Evolutionary conservation across 2,888 invertebrate species (phyloP), one percentile per base, ranked within the genome.

Genomic region (Pteria penguin): DNA sequence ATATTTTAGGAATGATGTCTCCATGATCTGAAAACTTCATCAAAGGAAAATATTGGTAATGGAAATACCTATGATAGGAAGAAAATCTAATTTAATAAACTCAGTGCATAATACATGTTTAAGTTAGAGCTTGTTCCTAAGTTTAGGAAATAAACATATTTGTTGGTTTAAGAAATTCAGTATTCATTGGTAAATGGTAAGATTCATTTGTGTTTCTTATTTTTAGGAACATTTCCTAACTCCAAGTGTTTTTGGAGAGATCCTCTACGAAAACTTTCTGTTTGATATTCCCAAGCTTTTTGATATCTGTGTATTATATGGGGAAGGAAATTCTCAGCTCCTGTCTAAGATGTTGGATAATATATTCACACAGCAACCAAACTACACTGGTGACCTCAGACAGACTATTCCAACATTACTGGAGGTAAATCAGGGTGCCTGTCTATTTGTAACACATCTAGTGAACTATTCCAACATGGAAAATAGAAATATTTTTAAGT

Each of bases 281-380:
- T 95, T 96, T 86, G 96, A 97, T n/a, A 94, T 97, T 80, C 96
- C 97, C 0, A 95, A 96, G 88, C 92, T 97, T 68, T 94, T 96
- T 93, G 97, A 97, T 90, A 90, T 97, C 14, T 95, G 96, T 87
- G 93, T 95, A 55, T 93, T 96, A 8, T 96, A 96, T 84, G 96
- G 96, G 0, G 93, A 94, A 29, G 94, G 94, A 65, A 96, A 96
- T 88, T 87, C 92, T 0, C 87, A 91, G 66, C 93, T 95, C 57
- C 93, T 97, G 18, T 90, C 93, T 0, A 94, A 94, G 84, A 94
- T 97, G 82, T 89, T 97, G 36, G 93, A 93, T 0, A 94, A 94
- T 32, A 93, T 96, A 52, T 95, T 96, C 83, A 92, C 93, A 2
- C 86, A 94, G 76, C 95, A 96, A 87, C 95, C 95, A 0, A 93